Evolutionary conservation across 1,140 invertebrate genomes (phyloP), one percentile per base, ranked within the genome.

Genomic region (Pteromalus puparum): DNA sequence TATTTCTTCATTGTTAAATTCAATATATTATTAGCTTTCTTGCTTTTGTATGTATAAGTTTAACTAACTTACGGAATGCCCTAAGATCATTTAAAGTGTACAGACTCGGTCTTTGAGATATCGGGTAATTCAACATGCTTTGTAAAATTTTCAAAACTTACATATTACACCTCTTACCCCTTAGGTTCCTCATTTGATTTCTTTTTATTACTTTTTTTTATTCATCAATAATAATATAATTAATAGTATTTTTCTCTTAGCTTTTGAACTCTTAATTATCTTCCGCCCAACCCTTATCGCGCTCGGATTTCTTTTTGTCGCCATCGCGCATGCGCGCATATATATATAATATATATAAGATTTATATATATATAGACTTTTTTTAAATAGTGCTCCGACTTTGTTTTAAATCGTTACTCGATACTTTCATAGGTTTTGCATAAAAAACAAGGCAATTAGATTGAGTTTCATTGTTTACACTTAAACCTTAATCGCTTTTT

Each of bases 381-480:
- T 88, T 86, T 88, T 90, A 87, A 90, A 87, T 88, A 90, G 82
- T 89, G 86, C 85, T 85, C 83, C 82, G 87, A 87, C 83, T 89
- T 89, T 87, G 87, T 87, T 90, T 88, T 90, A 88, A 91, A 88
- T 89, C 88, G 87, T 90, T 91, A 88, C 67, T 91, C 88, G 87
- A 91, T 91, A 92, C 90, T 92, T 91, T 92, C 90, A 90, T 90
- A 90, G 86, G 88, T 91, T 91, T 89, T 88, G 90, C 91, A 92
- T 92, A 92, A 91, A 92, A 92, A 92, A 92, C 92, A 92, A 92
- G 92, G 92, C 91, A 92, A 92, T 92, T 91, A 91, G 90, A 92
- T 91, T 91, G 89, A 92, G 91, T 91, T 90, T 89, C 87, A 88
- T 91, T 87, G 87, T 91, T 91, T 91, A 91, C 88, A 90, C 86